A percentile compares a stretch with the other conserved stretches of the same genome.
Evolutionary conservation across 64 coral and sea anemone genomes (phyloP).

Genomic region (Cladopsammia gracilis): DNA sequence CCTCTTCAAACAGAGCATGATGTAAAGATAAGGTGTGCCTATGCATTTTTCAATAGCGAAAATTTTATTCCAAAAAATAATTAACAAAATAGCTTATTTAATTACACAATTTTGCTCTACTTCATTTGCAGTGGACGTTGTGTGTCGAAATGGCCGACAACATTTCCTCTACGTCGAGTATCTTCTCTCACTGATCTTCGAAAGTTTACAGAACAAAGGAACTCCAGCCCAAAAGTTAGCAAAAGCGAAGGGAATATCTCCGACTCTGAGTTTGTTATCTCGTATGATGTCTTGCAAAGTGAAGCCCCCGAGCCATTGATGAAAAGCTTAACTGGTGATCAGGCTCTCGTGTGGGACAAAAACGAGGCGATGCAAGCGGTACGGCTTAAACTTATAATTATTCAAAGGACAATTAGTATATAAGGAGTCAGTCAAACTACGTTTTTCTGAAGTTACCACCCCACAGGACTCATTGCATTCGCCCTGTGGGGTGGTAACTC

Average conservation of each 20-base stretch:
- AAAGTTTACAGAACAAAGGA: not conserved
- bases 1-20: not conserved
- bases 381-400: not conserved
- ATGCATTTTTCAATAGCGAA: not conserved
- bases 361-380: not conserved
- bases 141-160: not conserved
- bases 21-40: not conserved
- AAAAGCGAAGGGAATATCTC: conserved; percentile 22
- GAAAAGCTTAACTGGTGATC: not conserved
- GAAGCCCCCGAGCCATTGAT: not conserved
- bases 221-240: not conserved
- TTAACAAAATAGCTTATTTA: not conserved
- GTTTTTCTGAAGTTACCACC: too few species aligned
- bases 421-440: too few species aligned
- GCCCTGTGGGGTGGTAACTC: too few species aligned
- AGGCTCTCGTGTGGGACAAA: not conserved
- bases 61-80: too few species aligned
- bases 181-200: conserved; percentile 33
- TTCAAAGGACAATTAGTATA: not conserved
- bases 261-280: not conserved
- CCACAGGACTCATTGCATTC: too few species aligned
- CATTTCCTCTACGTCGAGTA: not conserved
- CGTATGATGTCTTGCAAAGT: not conserved
- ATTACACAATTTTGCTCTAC: not conserved
- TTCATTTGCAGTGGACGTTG: not conserved